phyloP scores from a whole-genome alignment of 2,888 invertebrate genomes.

The Drosophila percnosoma region DNA sequence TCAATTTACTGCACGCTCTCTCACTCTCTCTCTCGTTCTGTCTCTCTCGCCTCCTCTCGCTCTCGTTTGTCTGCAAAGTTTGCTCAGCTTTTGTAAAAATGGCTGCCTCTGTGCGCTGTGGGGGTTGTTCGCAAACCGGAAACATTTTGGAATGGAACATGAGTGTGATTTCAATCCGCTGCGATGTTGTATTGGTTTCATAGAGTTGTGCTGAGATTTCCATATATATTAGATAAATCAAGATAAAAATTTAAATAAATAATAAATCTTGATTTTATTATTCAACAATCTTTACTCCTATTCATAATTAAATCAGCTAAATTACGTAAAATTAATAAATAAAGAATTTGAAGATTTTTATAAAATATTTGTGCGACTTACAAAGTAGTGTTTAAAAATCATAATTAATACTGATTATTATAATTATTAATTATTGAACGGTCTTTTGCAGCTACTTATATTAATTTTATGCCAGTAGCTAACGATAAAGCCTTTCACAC shows the following conservation, averaged over 20 bases:
- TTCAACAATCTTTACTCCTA: neutral
- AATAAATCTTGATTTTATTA: neutral
- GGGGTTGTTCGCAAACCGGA: slow-evolving; percentile 48
- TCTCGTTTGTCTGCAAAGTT: slow-evolving; percentile 71
- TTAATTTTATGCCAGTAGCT: neutral
- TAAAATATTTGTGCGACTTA: neutral
- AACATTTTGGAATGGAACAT: slow-evolving; percentile 58
- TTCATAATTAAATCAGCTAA: neutral
- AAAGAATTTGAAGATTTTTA: neutral
- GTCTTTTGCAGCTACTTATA: neutral
- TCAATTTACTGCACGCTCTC: slow-evolving; percentile 62
- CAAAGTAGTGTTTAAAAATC: neutral
- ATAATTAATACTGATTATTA: neutral
- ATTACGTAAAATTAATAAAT: neutral
- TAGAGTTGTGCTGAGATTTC: slow-evolving; percentile 3
- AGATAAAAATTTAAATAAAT: neutral
- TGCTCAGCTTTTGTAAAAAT: slow-evolving; percentile 76
- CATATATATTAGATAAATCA: neutral
- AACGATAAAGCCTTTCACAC: neutral
- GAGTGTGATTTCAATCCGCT: slow-evolving; percentile 37
- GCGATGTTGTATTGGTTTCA: neutral
- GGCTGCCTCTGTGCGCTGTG: slow-evolving; percentile 68
- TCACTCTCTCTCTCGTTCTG: slow-evolving; percentile 13
- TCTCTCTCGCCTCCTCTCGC: slow-evolving; percentile 7
- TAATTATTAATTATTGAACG: neutral